A percentile compares a stretch with the other conserved stretches of the same genome.
These are phyloP conservation scores for Galbula dea DNA, from an alignment of 2,113 vertebrate genomes.

Conservation along the genomic window DNA sequence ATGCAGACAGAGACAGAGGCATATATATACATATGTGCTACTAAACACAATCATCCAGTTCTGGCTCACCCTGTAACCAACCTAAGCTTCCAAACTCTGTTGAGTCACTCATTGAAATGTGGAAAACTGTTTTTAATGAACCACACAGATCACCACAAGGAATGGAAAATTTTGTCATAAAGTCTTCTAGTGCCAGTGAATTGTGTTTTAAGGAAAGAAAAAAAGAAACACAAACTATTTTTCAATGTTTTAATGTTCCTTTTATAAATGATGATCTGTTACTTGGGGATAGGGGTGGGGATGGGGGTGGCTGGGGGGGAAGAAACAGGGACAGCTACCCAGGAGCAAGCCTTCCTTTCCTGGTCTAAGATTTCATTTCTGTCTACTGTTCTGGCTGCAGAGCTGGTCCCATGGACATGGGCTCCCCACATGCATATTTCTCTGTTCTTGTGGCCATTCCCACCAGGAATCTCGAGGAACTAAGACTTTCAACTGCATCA, in stretches of 20 bases:
- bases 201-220: conserved; percentile 54
- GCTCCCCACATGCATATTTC: neutral
- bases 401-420: neutral
- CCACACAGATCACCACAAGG: neutral
- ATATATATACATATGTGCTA: neutral
- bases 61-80: neutral
- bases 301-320: neutral
- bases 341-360: neutral
- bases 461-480: neutral
- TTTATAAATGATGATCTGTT: conserved; percentile 59
- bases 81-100: neutral
- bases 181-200: conserved; percentile 41
- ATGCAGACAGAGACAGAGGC: too few species aligned
- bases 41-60: too few species aligned
- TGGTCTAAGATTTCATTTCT: conserved; percentile 12
- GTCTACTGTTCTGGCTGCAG: neutral
- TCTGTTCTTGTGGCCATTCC: neutral
- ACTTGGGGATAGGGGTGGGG: neutral
- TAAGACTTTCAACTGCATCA: too few species aligned
- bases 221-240: conserved; percentile 43
- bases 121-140: conserved; percentile 33
- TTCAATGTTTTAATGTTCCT: conserved; percentile 56
- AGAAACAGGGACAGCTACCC: neutral
- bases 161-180: conserved; percentile 13
- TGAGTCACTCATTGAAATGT: neutral